These are phyloP conservation scores for Agonopterix subpropinquella DNA, from an alignment of 2,888 invertebrate species.

Conservation along the genomic window DNA sequence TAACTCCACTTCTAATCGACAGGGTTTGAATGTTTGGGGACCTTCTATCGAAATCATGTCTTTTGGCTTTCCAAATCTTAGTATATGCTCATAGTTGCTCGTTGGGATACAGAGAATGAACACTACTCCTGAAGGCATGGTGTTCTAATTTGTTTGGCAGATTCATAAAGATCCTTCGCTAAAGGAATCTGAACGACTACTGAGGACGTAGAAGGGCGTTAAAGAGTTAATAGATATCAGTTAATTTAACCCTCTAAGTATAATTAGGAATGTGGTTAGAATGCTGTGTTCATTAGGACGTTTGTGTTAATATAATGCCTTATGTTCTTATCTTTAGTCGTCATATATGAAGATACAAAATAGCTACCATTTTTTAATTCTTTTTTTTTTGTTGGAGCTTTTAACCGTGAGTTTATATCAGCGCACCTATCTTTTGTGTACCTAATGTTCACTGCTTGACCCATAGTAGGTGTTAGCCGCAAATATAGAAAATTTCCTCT, in stretches of 20 bases:
- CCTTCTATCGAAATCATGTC: conserved; percentile 38
- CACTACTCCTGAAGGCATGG: conserved; percentile 78
- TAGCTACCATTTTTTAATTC: too few relatives aligned
- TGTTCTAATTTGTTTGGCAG: neutral
- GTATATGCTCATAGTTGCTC: conserved; percentile 78
- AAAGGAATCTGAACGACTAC: neutral
- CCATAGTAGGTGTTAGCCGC: too few relatives aligned
- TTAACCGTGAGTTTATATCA: too few relatives aligned
- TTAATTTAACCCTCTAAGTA: conserved; percentile 33
- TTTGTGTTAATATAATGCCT: conserved; percentile 3
- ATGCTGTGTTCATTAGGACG: neutral
- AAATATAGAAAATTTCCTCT: too few relatives aligned
- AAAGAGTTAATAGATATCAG: conserved; percentile 11
- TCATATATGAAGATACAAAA: too few relatives aligned
- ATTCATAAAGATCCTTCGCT: neutral
- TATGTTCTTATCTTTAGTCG: too few relatives aligned
- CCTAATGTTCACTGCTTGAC: too few relatives aligned
- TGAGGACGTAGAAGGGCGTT: neutral
- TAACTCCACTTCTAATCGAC: conserved; percentile 48
- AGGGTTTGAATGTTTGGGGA: conserved; percentile 30
- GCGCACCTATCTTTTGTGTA: too few relatives aligned
- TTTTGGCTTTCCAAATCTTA: conserved; percentile 68
- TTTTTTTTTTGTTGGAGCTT: too few relatives aligned
- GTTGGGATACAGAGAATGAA: conserved; percentile 83
- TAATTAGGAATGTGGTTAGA: conserved; percentile 7